phyloP scores from a whole-genome alignment of 2,113 vertebrate species.

The Ptilorrhoa leucosticta region DNA sequence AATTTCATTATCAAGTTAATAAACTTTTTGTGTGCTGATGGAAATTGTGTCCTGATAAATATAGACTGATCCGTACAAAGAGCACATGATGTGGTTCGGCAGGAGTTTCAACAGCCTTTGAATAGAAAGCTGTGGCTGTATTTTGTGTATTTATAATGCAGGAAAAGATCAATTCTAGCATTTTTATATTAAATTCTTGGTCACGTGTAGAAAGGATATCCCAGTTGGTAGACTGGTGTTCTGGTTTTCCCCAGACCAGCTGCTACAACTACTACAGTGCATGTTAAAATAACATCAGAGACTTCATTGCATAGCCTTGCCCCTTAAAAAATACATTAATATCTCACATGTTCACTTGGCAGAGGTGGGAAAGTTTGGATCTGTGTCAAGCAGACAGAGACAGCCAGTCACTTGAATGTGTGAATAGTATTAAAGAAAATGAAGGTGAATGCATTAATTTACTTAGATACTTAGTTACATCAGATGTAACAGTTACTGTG shows the following conservation, averaged over 20 bases:
- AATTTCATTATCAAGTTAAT: neutral
- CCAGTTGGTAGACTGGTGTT: neutral
- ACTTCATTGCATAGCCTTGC: neutral
- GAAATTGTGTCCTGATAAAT: neutral
- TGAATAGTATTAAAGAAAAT: neutral
- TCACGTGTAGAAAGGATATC: neutral
- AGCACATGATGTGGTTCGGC: neutral
- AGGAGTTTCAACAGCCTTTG: neutral
- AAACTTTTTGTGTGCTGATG: neutral
- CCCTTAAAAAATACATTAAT: neutral
- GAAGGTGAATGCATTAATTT: neutral
- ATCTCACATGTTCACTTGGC: neutral
- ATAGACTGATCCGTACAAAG: neutral
- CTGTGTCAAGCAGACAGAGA: neutral
- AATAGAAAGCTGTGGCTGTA: neutral
- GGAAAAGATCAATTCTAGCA: neutral
- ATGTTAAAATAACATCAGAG: neutral
- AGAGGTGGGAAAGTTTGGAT: neutral
- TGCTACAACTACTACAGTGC: neutral
- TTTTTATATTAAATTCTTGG: neutral
- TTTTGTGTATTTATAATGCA: neutral
- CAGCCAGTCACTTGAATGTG: neutral
- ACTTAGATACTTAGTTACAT: neutral
- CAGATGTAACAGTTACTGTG: neutral
- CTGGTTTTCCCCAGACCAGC: neutral